Evolutionary conservation across 2,113 vertebrate species (phyloP), one percentile per base, ranked within the genome.

Genomic region (Microcebus ravelobensis): DNA sequence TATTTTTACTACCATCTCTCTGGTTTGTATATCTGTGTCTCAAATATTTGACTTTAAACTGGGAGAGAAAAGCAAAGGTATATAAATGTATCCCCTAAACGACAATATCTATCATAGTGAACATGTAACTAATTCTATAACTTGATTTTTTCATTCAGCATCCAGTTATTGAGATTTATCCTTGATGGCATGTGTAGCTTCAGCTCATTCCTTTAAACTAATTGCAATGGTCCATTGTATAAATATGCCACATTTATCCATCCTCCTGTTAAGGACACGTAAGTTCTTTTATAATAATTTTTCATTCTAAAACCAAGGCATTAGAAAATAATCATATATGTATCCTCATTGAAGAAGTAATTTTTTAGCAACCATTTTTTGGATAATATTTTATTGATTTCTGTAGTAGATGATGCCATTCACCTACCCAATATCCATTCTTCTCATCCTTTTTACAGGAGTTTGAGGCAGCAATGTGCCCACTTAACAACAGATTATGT

Each of bases 1-100:
- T 85, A 88, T 91, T 96, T 97, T 96, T 95, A 94, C 42, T 57
- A 50, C 71, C 92, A 85, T 74, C 76, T 91, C 42, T 68, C 73
- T 63, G 14, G 27, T 34, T 68, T 42, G 4, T 48, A 25, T 48
- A 2, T 85, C 29, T 80, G 4, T 13, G 8, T 76, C 71, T 95
- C 68, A 74, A 36, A 83, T 63, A 6, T 63, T 63, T 82, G 48
- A 59, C 48, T 92, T 71, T 42, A 67, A 94, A 83, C 74, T 45
- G 3, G 34, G 25, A 90, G 29, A 15, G 57, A 68, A 87, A 94
- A n/a, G 3, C 63, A 42, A 73, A 88, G 48, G 39, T 15, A 6
- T 50, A 36, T 61, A 52, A 67, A 67, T 11, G 2, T 48, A 73
- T 50, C 52, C 73, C 34, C 52, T 81, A 76, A 79, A 52, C 20